Evolutionary conservation across 2,888 invertebrate genomes (phyloP).

Genomic region (Eupithecia vulgata): DNA sequence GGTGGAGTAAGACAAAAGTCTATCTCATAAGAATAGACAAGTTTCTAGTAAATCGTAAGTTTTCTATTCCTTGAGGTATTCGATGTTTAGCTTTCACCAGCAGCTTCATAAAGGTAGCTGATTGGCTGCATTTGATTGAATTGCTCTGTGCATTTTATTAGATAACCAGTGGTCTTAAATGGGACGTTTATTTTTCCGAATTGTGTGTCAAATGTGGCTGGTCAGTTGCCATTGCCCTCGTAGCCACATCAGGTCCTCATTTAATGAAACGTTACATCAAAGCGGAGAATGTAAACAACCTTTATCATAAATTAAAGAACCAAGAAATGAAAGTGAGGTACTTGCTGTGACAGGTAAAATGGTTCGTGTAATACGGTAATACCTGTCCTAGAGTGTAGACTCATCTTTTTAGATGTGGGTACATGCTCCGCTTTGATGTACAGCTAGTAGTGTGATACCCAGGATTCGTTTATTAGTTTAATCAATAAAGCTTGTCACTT

Average conservation of each 20-base stretch:
- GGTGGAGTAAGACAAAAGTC: neutral
- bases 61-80: neutral
- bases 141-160: constrained; percentile 12
- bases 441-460: constrained; percentile 20
- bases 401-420: neutral
- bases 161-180: constrained; percentile 7
- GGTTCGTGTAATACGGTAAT: neutral
- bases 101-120: constrained; percentile 21
- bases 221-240: neutral
- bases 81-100: neutral
- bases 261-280: neutral
- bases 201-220: constrained; percentile 5
- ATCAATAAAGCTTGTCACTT: constrained; percentile 55
- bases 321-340: neutral
- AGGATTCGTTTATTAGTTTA: constrained; percentile 44
- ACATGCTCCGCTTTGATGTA: constrained; percentile 3
- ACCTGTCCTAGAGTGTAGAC: neutral
- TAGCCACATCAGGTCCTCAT: neutral
- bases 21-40: constrained; percentile 10
- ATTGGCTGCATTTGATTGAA: constrained; percentile 1
- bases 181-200: constrained; percentile 1
- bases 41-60: neutral
- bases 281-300: neutral
- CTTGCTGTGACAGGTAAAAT: neutral
- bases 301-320: neutral